Percentiles rank a stretch among this genome's conserved stretches.
These are phyloP conservation scores for Herminia tarsipennalis DNA, from an alignment of 2,888 invertebrate species.

Conservation along the genomic window DNA sequence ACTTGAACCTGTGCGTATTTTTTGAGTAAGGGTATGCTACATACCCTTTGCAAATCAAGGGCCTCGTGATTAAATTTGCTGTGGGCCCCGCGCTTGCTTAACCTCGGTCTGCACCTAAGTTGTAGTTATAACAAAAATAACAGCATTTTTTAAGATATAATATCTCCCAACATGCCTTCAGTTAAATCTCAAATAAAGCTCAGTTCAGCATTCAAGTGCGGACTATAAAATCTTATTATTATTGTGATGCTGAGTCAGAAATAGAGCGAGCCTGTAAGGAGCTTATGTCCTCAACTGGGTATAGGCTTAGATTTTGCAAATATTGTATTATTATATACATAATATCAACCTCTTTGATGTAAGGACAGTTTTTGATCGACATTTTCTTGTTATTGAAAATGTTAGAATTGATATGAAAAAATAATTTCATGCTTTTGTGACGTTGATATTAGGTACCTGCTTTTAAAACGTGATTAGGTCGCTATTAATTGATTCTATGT, in stretches of 20 bases:
- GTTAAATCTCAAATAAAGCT: not conserved
- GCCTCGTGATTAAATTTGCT: too few species aligned
- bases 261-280: conserved; percentile 7
- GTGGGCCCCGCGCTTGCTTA: too few species aligned
- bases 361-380: not conserved
- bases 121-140: too few species aligned
- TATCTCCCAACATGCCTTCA: not conserved
- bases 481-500: too few species aligned
- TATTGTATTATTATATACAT: conserved; percentile 6
- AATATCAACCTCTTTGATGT: not conserved
- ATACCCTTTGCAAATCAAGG: too few species aligned
- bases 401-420: too few species aligned
- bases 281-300: conserved; percentile 7
- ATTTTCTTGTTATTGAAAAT: not conserved
- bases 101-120: too few species aligned
- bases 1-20: too few species aligned
- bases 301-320: conserved; percentile 6
- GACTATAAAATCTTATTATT: conserved; percentile 16
- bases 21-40: too few species aligned
- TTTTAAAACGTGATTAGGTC: too few species aligned
- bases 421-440: too few species aligned
- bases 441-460: too few species aligned
- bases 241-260: conserved; percentile 10
- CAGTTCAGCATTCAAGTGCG: conserved; percentile 5
- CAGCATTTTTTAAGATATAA: conserved; percentile 3